Evolutionary conservation across 1,140 invertebrate species (phyloP).

Genomic region (Ctenoplectra terminalis): DNA sequence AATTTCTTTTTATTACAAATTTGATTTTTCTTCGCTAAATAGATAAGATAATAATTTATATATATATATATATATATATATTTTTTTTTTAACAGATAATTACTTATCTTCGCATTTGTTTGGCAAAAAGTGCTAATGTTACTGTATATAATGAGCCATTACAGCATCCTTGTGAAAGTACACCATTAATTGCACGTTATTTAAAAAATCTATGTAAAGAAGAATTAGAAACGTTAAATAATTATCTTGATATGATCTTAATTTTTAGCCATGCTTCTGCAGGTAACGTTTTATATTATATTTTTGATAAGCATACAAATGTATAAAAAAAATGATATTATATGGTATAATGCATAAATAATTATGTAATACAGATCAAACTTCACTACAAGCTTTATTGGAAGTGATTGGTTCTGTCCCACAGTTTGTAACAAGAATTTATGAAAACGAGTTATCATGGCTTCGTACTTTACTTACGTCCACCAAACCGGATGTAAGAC

Average conservation of each 20-base stretch:
- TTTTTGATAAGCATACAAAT: neutral
- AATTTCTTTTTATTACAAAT: neutral
- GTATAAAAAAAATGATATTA: neutral
- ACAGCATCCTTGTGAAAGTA: slow-evolving; percentile 86
- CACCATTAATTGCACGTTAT: slow-evolving; percentile 85
- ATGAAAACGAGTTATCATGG: slow-evolving; percentile 86
- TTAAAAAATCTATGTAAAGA: slow-evolving; percentile 81
- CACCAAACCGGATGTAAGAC: slow-evolving; percentile 89
- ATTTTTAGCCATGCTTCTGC: slow-evolving; percentile 85
- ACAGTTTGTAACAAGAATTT: slow-evolving; percentile 84
- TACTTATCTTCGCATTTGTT: slow-evolving; percentile 89
- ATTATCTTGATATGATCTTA: slow-evolving; percentile 87
- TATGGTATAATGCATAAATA: neutral
- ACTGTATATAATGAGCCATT: slow-evolving; percentile 77
- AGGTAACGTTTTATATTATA: slow-evolving; percentile 74
- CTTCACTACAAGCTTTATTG: slow-evolving; percentile 88
- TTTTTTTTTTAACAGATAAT: slow-evolving; percentile 85
- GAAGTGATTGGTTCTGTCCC: slow-evolving; percentile 89
- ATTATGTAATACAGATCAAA: slow-evolving; percentile 80
- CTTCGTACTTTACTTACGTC: slow-evolving; percentile 86
- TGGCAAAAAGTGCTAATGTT: slow-evolving; percentile 84
- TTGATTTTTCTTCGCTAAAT: neutral
- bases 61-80: too few relatives aligned
- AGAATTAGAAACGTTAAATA: slow-evolving; percentile 84
- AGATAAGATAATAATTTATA: neutral